Base-by-base conservation (phyloP, 1,140 invertebrate species). In the Drosophila obscura region DNA sequence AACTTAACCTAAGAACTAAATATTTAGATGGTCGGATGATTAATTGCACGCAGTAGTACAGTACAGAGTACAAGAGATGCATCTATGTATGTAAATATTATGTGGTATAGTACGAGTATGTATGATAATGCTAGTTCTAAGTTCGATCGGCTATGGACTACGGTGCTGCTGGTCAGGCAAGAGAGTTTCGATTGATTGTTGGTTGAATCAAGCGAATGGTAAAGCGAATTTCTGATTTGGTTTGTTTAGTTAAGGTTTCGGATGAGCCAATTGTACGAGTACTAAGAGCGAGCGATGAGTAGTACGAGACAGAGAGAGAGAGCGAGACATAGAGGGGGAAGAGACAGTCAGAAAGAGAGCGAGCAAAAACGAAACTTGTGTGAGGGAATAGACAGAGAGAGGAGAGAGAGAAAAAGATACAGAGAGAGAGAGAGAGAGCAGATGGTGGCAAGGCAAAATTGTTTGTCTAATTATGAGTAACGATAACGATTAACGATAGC, bases 1-100 rank as follows among this genome's bases (percentile, higher is more conserved):
- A 71, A 71, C 67, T 69, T 71, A 71, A 71, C 57, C 67, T 71
- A 69, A n/a, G 43, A 39, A 69, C 65, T 71, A 71, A 68, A 65
- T 68, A 69, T 65, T 16, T 44, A 35, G 66, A 57, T 69, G 62
- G 35, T 5, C 5, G 28, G 9, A 16, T 43, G 41, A n/a, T 35
- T 43, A 69, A 49, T 19, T 67, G 48, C 49, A 44, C 28, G 28
- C 31, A 31, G 31, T 8, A 48, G 35, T 39, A 43, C 50, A 68
- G 44, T 56, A 24, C 13, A 48, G 56, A 43, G 41, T 31, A 43
- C 4, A 8, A 4, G 19, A 11, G 31, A 52, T 57, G 43, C 31
- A 31, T 31, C 8, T 31, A 19, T 49, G 19, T 48, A 13, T 39
- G 35, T 39, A 39, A 9, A 35, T 35, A 35, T 35, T 28, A 28